Base-by-base conservation (phyloP, 2,113 vertebrate species). In the Empidonax alnorum region DNA sequence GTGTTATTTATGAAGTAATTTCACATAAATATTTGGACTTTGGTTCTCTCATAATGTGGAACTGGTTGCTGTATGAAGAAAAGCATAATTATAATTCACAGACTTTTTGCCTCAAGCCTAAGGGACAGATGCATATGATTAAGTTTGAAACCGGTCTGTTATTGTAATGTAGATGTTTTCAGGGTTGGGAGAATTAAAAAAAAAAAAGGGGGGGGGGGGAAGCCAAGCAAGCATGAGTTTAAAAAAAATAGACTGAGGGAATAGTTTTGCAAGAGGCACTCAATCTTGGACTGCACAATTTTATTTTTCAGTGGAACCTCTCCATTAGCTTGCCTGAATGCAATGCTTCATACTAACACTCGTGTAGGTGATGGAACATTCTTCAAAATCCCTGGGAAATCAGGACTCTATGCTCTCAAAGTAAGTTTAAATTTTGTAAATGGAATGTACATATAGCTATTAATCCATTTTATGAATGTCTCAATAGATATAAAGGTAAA, bases 291-390 rank as follows among this genome's bases (percentile, higher is more conserved):
- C 94, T 96, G 76, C 68, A 78, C 79, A 83, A 96, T 97, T 98
- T 97, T 98, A 85, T 98, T 97, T 98, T 98, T 96, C 96, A 99
- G 98, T 98, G 98, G 98, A 96, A 98, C 98, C 84, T 99, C 98
- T 98, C 98, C 98, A 91, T 98, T 98, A 98, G 98, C 98, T 97
- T 98, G 98, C 97, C 97, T 99, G 97, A 98, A 98, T 98, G 98
- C 98, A 94, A 98, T 99, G 98, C 98, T 99, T 97, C 98, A 98
- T 94, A 99, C 98, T 97, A 98, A 98, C 97, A 98, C 98, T 94
- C 98, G 98, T 89, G 97, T 98, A 97, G 98, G 98, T 96, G 98
- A 98, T 98, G 98, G 98, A 96, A 98, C 98, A 66, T 98, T 98
- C 98, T 98, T 98, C 98, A 98, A 98, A 98, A 98, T 99, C 95